Conservation (phyloP, 2,113 vertebrate species). For the Mirza zaza region DNA sequence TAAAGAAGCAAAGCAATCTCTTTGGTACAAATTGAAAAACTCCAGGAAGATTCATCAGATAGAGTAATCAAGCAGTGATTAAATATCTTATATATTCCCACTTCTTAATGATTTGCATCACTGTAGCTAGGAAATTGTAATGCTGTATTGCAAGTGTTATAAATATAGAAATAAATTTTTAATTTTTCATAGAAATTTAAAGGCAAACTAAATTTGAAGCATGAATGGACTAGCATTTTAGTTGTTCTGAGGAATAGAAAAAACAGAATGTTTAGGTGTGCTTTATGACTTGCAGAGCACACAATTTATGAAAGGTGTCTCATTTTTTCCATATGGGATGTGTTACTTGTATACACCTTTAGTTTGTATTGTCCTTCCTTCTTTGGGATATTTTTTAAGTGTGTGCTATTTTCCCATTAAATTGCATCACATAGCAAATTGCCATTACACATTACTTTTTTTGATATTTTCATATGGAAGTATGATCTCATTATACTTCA, state of each 20-base stretch:
- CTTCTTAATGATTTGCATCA: slow-evolving; percentile 16
- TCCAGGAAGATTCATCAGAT: background rate
- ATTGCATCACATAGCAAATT: slow-evolving; percentile 51
- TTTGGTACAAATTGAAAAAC: slow-evolving; percentile 41
- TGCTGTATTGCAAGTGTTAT: background rate
- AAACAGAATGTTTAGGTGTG: slow-evolving; percentile 52
- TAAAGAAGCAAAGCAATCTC: slow-evolving; percentile 30
- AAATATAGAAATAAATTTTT: slow-evolving; percentile 19
- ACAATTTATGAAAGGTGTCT: slow-evolving; percentile 60
- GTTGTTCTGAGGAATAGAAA: slow-evolving; percentile 11
- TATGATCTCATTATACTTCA: slow-evolving; percentile 48
- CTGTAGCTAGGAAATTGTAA: background rate
- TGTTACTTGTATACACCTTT: slow-evolving; percentile 44
- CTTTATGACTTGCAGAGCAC: slow-evolving; percentile 41
- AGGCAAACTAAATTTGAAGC: slow-evolving; percentile 23
- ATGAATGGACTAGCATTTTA: background rate
- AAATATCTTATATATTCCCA: slow-evolving; percentile 16
- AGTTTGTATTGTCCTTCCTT: slow-evolving; percentile 54
- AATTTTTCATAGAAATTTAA: background rate
- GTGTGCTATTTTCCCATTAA: slow-evolving; percentile 45
- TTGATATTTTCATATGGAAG: slow-evolving; percentile 43
- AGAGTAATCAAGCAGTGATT: slow-evolving; percentile 25
- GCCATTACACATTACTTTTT: slow-evolving; percentile 33
- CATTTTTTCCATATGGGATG: slow-evolving; percentile 66
- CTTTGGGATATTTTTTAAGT: slow-evolving; percentile 50